These are phyloP conservation scores for Tipula helvola DNA, from an alignment of 2,888 invertebrate species.

Conservation along the genomic window DNA sequence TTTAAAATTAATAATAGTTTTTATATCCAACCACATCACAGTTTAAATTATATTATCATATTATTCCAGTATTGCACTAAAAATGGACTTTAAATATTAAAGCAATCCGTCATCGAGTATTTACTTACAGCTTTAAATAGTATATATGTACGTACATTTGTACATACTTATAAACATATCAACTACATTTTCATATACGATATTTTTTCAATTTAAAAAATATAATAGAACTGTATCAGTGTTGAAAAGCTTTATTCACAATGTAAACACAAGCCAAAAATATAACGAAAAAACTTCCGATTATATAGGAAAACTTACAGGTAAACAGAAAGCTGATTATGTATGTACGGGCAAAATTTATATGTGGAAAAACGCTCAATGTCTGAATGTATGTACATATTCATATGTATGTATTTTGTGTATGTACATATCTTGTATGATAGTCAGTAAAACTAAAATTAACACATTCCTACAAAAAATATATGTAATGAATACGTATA, in stretches of 20 bases:
- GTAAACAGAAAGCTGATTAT: not conserved
- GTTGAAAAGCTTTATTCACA: not conserved
- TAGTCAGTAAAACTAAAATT: not conserved
- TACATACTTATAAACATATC: not conserved
- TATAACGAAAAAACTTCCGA: not conserved
- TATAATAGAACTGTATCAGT: not conserved
- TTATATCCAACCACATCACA: too few relatives aligned
- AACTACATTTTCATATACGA: not conserved
- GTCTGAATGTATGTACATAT: not conserved
- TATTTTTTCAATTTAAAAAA: not conserved
- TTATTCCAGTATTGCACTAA: too few relatives aligned
- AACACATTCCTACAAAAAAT: not conserved
- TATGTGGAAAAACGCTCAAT: not conserved
- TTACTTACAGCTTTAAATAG: not conserved
- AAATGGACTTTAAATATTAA: too few relatives aligned
- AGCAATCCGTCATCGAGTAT: not conserved
- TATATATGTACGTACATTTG: not conserved
- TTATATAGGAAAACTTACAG: not conserved
- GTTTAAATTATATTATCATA: too few relatives aligned
- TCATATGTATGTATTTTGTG: not conserved
- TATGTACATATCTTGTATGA: not conserved
- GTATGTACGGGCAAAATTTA: not conserved
- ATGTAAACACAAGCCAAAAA: not conserved
- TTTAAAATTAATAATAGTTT: too few relatives aligned
- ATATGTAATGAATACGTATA: not conserved